Percentiles rank a stretch among this genome's conserved stretches.
These are phyloP conservation scores for Coelinius sp. DNA, from an alignment of 2,888 invertebrate genomes.

Conservation along the genomic window DNA sequence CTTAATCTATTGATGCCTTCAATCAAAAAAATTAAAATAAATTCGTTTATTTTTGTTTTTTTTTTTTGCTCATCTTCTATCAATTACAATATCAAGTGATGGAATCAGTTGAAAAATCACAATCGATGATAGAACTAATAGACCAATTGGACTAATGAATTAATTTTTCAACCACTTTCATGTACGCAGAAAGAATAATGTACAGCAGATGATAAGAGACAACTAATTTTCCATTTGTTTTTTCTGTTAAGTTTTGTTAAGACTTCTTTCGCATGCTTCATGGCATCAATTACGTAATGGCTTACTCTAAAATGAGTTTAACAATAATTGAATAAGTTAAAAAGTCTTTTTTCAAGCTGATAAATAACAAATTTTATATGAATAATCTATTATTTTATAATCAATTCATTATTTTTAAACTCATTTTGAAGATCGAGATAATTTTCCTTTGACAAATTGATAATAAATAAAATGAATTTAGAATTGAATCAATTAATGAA, in stretches of 20 bases:
- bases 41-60: background rate
- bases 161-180: slow-evolving; percentile 11
- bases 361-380: background rate
- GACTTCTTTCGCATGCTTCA: slow-evolving; percentile 64
- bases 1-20: slow-evolving; percentile 10
- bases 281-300: slow-evolving; percentile 58
- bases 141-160: slow-evolving; percentile 4
- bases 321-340: background rate
- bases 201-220: slow-evolving; percentile 33
- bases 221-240: slow-evolving; percentile 13
- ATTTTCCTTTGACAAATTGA: slow-evolving; percentile 34
- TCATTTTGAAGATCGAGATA: slow-evolving; percentile 69
- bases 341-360: background rate
- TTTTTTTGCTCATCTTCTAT: background rate
- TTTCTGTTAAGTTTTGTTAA: slow-evolving; percentile 32
- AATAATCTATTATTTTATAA: background rate
- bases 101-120: background rate
- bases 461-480: slow-evolving; percentile 37
- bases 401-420: slow-evolving; percentile 51
- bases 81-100: background rate
- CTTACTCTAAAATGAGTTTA: slow-evolving; percentile 8
- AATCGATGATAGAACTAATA: background rate
- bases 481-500: slow-evolving; percentile 17
- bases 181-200: slow-evolving; percentile 2
- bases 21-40: background rate